Evolutionary conservation across 2,888 invertebrate species (phyloP).

Genomic region (Tanaodytes sp.): DNA sequence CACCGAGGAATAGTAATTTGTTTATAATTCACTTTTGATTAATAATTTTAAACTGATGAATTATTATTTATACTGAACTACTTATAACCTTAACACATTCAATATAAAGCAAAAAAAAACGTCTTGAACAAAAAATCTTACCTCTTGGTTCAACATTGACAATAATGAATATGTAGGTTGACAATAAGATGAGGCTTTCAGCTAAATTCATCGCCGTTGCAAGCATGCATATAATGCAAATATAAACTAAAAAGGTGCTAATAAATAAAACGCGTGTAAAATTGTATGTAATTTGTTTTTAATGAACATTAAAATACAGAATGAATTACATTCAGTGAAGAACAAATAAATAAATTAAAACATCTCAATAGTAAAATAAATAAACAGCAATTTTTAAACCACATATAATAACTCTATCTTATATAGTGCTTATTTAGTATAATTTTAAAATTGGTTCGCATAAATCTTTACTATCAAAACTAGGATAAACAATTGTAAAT

Average conservation of each 20-base stretch:
- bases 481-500: no score
- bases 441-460: no score
- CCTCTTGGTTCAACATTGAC: no score
- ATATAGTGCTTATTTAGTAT: neutral
- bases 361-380: slow-evolving; percentile 14
- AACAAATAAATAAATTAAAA: slow-evolving; percentile 28
- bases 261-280: slow-evolving; percentile 7
- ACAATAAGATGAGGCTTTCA: no score
- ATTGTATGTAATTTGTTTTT: slow-evolving; percentile 7
- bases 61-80: neutral
- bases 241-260: slow-evolving; percentile 1
- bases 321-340: slow-evolving; percentile 4
- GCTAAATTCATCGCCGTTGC: no score
- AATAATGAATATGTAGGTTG: no score
- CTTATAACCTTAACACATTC: no score
- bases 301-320: slow-evolving; percentile 14
- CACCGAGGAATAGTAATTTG: no score
- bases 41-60: neutral
- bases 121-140: no score
- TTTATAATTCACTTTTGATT: no score
- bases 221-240: slow-evolving; percentile 6
- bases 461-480: no score
- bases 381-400: neutral
- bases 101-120: no score
- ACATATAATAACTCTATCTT: neutral